These are phyloP conservation scores for Panopea generosa DNA, from an alignment of 2,888 invertebrate genomes.

Conservation along the genomic window DNA sequence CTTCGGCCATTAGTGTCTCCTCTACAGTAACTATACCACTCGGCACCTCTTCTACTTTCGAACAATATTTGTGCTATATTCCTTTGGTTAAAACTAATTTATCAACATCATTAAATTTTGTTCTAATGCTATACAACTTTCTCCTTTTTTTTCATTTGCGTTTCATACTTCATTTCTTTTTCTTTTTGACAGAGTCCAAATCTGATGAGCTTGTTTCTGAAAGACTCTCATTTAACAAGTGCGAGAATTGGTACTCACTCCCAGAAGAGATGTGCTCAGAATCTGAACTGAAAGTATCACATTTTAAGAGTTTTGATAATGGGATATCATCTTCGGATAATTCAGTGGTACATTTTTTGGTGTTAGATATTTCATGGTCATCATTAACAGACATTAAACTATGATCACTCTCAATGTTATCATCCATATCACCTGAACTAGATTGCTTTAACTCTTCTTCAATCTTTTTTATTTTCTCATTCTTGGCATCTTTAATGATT, in stretches of 20 bases:
- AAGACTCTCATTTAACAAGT: too few species aligned
- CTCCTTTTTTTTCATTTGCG: too few species aligned
- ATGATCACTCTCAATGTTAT: slow-evolving; percentile 1
- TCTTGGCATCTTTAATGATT: slow-evolving; percentile 15
- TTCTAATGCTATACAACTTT: too few species aligned
- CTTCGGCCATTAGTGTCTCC: too few species aligned
- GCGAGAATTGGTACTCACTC: slow-evolving; percentile 19
- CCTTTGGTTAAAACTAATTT: too few species aligned
- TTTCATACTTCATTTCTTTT: slow-evolving; percentile 19
- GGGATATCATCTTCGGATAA: slow-evolving; percentile 27
- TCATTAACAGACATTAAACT: neutral
- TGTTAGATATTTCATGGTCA: neutral
- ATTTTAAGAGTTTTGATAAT: slow-evolving; percentile 15
- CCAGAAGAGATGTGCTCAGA: slow-evolving; percentile 19
- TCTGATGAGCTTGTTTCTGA: too few species aligned
- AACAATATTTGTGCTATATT: too few species aligned
- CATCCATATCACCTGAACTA: neutral
- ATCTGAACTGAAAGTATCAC: slow-evolving; percentile 10
- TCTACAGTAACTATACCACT: too few species aligned
- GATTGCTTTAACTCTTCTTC: slow-evolving; percentile 16
- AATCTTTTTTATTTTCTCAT: slow-evolving; percentile 23
- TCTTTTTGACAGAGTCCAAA: too few species aligned
- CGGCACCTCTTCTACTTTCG: too few species aligned
- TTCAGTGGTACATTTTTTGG: neutral
- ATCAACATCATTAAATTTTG: too few species aligned